phyloP scores from a whole-genome alignment of 1,140 invertebrate species.

The Trichomalopsis sarcophagae region DNA sequence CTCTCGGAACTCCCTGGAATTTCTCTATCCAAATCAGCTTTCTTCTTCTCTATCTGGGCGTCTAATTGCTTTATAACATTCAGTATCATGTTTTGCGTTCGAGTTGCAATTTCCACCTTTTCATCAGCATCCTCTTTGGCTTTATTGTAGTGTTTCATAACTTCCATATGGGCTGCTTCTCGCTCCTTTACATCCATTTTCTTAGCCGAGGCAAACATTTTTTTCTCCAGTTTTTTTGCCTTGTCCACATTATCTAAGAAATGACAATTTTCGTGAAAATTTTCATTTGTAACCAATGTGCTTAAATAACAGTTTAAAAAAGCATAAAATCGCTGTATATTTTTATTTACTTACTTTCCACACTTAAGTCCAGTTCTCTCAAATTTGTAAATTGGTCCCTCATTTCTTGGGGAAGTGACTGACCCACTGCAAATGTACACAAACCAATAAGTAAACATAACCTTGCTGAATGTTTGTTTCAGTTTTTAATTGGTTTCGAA shows the following conservation, averaged over 20 bases:
- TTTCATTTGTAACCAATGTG: slow-evolving; percentile 12
- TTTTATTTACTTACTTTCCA: slow-evolving; percentile 84
- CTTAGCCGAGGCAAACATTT: slow-evolving; percentile 91
- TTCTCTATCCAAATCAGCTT: slow-evolving; percentile 97
- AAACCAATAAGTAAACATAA: slow-evolving; percentile 51
- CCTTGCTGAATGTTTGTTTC: slow-evolving; percentile 52
- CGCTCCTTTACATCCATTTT: slow-evolving; percentile 87
- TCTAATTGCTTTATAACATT: slow-evolving; percentile 94
- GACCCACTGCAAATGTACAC: slow-evolving; percentile 88
- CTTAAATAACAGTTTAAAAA: too few relatives aligned
- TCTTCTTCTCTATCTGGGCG: slow-evolving; percentile 98
- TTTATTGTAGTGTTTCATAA: slow-evolving; percentile 93
- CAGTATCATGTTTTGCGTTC: slow-evolving; percentile 96
- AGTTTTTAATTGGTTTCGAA: background rate
- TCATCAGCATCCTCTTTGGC: slow-evolving; percentile 94
- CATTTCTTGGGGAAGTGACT: slow-evolving; percentile 97
- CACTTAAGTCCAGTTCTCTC: slow-evolving; percentile 97
- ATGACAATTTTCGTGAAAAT: slow-evolving; percentile 29
- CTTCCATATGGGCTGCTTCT: slow-evolving; percentile 89
- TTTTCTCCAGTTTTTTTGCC: slow-evolving; percentile 91
- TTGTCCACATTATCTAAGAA: slow-evolving; percentile 92
- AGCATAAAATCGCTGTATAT: background rate
- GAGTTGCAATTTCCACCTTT: slow-evolving; percentile 91
- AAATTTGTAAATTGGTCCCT: slow-evolving; percentile 97
- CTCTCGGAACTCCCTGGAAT: slow-evolving; percentile 98